phyloP scores from a whole-genome alignment of 2,797 vertebrate species.

The Podargus strigoides region DNA sequence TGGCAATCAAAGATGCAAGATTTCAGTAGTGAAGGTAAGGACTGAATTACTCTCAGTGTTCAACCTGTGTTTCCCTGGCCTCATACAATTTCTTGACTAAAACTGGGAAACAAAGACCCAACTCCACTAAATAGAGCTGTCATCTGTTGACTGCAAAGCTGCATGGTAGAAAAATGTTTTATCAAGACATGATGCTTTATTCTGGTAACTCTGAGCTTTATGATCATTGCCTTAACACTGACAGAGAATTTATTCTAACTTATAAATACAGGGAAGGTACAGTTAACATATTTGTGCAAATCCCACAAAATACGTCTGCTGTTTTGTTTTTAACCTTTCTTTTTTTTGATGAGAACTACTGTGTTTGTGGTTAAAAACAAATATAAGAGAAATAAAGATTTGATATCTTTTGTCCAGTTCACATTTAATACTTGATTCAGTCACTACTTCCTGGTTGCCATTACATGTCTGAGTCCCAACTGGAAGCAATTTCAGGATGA shows the following conservation, averaged over 20 bases:
- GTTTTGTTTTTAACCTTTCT: not conserved
- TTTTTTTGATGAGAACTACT: not conserved
- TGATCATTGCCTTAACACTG: not conserved
- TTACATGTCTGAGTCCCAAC: not conserved
- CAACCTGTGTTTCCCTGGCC: not conserved
- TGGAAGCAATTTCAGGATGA: not conserved
- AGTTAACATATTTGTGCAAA: not conserved
- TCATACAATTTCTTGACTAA: not conserved
- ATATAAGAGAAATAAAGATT: not conserved
- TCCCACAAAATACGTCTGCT: not conserved
- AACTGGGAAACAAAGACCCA: not conserved
- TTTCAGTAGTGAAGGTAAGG: not conserved
- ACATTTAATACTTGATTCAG: not conserved
- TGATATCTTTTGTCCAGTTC: not conserved
- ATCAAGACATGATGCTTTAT: not conserved
- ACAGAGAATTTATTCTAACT: conserved; percentile 9
- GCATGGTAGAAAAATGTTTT: not conserved
- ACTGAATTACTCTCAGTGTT: not conserved
- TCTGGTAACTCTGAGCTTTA: conserved; percentile 30
- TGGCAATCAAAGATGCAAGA: not conserved
- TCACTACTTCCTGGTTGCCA: not conserved
- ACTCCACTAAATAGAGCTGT: not conserved
- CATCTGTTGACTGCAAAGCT: not conserved
- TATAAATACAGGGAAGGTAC: not conserved
- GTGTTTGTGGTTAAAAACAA: not conserved